phyloP scores from a whole-genome alignment of 2,113 vertebrate genomes.

The Hucho hucho region DNA sequence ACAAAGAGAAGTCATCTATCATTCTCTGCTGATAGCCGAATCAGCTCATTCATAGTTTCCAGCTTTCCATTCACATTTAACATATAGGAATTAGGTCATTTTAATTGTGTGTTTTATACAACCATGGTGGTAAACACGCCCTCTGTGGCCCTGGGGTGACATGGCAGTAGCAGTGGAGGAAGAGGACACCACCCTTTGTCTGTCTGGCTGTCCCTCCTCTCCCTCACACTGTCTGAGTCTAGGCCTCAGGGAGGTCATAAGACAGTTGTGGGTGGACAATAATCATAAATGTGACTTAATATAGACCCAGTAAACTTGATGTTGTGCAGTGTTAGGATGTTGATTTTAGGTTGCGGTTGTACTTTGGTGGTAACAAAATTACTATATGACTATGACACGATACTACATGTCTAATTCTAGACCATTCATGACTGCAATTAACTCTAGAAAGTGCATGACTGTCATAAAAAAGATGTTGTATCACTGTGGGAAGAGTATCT shows the following conservation, averaged over 20 bases:
- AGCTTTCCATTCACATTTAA: neutral
- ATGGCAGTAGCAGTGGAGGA: neutral
- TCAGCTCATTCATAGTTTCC: neutral
- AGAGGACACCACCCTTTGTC: neutral
- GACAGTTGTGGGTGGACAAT: neutral
- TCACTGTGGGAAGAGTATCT: constrained; percentile 31
- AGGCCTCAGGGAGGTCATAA: neutral
- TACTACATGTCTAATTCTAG: neutral
- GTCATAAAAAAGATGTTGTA: constrained; percentile 44
- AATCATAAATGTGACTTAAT: neutral
- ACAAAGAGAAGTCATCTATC: too few relatives aligned
- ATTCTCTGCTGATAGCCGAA: neutral
- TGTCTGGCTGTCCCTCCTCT: neutral
- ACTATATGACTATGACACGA: neutral
- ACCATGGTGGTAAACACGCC: neutral
- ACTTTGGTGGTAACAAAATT: neutral
- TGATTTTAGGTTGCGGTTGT: neutral
- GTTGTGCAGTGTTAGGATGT: neutral
- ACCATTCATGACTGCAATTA: constrained; percentile 47
- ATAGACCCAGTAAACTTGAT: neutral
- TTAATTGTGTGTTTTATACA: neutral
- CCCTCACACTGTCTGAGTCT: neutral
- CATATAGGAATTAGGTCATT: neutral
- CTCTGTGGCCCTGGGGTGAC: neutral
- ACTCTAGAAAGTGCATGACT: constrained; percentile 28